Evolutionary conservation across 2,113 vertebrate genomes (phyloP).

Genomic region (Hydrolagus affinis): DNA sequence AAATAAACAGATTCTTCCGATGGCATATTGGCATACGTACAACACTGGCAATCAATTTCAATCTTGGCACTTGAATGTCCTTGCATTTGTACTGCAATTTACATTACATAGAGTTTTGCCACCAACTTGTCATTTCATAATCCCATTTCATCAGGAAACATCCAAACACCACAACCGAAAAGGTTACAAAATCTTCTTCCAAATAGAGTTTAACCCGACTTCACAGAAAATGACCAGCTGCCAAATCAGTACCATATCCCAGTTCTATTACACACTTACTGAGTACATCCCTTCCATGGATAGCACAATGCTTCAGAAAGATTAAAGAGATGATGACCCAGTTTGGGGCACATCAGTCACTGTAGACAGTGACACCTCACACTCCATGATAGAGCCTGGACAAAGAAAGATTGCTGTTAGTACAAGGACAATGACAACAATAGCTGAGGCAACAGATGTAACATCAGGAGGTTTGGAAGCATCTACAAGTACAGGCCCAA

Average conservation of each 20-base stretch:
- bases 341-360: background rate
- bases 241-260: background rate
- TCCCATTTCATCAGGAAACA: too few relatives aligned
- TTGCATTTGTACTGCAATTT: too few relatives aligned
- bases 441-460: background rate
- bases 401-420: background rate
- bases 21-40: too few relatives aligned
- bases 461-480: background rate
- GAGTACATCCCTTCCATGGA: background rate
- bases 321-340: background rate
- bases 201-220: background rate
- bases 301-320: background rate
- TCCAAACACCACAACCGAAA: background rate
- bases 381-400: background rate
- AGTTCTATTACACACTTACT: background rate
- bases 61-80: too few relatives aligned
- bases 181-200: background rate
- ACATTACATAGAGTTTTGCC: too few relatives aligned
- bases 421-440: slow-evolving; percentile 2
- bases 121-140: too few relatives aligned
- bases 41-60: too few relatives aligned
- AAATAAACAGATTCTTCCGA: too few relatives aligned
- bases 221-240: background rate
- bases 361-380: background rate
- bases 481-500: background rate